phyloP scores from a whole-genome alignment of 2,888 invertebrate species.

The Campoplex capitator region DNA sequence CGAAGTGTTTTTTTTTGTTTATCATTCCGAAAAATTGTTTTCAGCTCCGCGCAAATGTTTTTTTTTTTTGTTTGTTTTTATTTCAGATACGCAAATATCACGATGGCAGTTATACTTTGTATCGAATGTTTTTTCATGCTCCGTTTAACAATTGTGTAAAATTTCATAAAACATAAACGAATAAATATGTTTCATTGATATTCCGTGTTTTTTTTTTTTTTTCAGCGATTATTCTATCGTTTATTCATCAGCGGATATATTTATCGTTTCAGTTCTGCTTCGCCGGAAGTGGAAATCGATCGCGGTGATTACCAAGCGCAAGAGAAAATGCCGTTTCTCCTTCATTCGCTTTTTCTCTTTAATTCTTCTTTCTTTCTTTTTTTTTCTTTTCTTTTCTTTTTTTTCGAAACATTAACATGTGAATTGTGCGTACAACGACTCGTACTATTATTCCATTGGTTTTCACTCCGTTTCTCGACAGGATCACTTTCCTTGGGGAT shows the following conservation, averaged over 20 bases:
- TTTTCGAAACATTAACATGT: too few species aligned
- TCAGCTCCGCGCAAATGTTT: not conserved
- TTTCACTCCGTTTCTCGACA: constrained; percentile 71
- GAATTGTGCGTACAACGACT: constrained; percentile 23
- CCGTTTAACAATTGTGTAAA: constrained; percentile 3
- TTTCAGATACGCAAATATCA: constrained; percentile 9
- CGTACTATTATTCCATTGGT: constrained; percentile 21
- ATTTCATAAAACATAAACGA: constrained; percentile 20
- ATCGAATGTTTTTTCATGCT: not conserved
- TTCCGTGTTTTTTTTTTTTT: not conserved
- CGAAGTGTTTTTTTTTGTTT: not conserved
- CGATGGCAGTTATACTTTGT: constrained; percentile 3
- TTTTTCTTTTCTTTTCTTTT: not conserved
- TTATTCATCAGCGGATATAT: not conserved
- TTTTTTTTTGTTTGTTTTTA: not conserved
- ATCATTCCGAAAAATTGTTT: not conserved
- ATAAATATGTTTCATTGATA: constrained; percentile 28
- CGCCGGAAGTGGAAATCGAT: constrained; percentile 30
- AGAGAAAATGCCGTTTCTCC: constrained; percentile 1
- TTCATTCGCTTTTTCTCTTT: not conserved
- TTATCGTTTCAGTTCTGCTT: constrained; percentile 45
- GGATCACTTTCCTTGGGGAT: constrained; percentile 79
- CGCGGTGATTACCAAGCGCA: constrained; percentile 13
- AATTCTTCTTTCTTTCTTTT: not conserved
- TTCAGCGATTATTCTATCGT: constrained; percentile 10